Conservation (phyloP, 2,797 vertebrate species). For the Gobionotothen gibberifrons region DNA sequence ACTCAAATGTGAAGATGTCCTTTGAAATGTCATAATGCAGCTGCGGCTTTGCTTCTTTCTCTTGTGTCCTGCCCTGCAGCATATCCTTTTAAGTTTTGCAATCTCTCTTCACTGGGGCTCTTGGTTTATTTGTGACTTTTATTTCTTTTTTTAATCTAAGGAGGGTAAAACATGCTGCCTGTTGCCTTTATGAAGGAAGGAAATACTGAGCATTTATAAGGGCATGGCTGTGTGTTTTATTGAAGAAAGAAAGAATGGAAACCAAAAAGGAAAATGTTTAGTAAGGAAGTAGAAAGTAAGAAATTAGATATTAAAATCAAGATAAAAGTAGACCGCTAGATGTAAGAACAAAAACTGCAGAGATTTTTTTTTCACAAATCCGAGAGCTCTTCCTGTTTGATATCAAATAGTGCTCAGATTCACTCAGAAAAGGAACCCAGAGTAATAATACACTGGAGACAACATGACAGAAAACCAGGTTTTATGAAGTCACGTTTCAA, state of each 20-base stretch:
- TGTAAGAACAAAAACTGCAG: background rate
- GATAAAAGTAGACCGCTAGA: constrained; percentile 4
- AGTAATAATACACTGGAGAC: constrained; percentile 24
- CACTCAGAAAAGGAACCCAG: constrained; percentile 17
- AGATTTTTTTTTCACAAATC: constrained; percentile 15
- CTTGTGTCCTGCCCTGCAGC: constrained; percentile 43
- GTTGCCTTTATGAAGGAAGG: background rate
- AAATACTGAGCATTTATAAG: background rate
- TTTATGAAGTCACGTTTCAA: constrained; percentile 32
- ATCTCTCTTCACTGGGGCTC: constrained; percentile 25
- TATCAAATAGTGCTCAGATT: constrained; percentile 22
- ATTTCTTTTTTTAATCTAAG: constrained; percentile 29
- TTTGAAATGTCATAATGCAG: constrained; percentile 53
- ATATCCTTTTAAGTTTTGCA: constrained; percentile 26
- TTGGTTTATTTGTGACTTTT: constrained; percentile 54
- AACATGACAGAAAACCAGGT: background rate
- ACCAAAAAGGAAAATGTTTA: background rate
- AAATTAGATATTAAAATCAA: background rate
- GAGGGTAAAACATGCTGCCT: background rate
- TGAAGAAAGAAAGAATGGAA: background rate
- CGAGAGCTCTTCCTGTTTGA: constrained; percentile 13
- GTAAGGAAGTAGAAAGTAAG: background rate
- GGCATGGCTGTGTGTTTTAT: background rate
- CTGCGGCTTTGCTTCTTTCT: constrained; percentile 47
- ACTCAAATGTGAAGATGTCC: constrained; percentile 32